Base-by-base conservation (phyloP, 2,888 invertebrate species). In the Ametastegia equiseti region DNA sequence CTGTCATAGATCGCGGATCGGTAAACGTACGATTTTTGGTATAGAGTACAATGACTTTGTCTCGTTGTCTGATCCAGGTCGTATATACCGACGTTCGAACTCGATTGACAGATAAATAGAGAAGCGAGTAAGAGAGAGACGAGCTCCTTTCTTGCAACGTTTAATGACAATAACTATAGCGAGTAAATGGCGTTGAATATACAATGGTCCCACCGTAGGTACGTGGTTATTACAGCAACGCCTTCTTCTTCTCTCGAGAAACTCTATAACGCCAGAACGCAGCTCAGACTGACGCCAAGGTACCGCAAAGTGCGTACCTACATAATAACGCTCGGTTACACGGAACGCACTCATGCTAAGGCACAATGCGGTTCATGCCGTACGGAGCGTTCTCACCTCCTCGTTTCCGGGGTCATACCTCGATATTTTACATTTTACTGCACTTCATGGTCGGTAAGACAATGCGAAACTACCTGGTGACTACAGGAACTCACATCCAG, bases 361-460 rank as follows among this genome's bases (percentile, higher is more conserved):
- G 50, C 54, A 75, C 73, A 75, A 75, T 75, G 73, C 73, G 73
- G 73, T 75, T 75, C 73, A 50, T 33, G 73, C 42, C 60, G 47
- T 54, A 75, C 78, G 78, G 19, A 78, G 78, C 47, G 23, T 78
- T 78, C 78, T 57, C 78, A 78, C 78, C 60, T 73, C 82, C 84
- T 85, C 86, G 87, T 89, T 91, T 91, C 91, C 91, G 91, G 91
- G 91, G 88, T 91, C 91, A 89, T 85, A 87, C 84, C 88, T 87
- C 87, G 86, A 84, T 90, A 60, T 36, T 39, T 60, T 78, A 75
- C 73, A 78, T 78, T 60, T 78, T 60, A 57, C 65, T 65, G 65
- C 57, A 78, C 39, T 45, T 60, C 42, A 78, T 15, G 47, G 60
- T 42, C 75, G 75, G 71, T 45, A 45, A 30, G 71, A 47, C n/a